Conservation (phyloP, 2,113 vertebrate species). For the Neogobius melanostomus region DNA sequence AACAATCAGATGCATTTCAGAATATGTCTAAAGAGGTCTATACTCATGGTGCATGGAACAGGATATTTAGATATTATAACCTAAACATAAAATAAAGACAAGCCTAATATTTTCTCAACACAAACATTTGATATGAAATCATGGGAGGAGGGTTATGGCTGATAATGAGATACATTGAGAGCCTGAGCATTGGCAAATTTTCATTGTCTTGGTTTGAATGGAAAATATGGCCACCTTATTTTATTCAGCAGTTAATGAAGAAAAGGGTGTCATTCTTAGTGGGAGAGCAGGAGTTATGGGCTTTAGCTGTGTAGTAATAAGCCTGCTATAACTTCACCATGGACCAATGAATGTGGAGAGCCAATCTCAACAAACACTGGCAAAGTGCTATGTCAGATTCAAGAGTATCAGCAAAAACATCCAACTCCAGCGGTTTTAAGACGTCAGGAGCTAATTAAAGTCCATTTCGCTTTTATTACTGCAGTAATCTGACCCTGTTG, state of each 20-base stretch:
- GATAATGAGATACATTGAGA: background rate
- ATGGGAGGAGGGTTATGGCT: background rate
- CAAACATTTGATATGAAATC: too few species aligned
- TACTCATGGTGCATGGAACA: too few species aligned
- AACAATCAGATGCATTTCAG: too few species aligned
- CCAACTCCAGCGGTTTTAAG: slow-evolving; percentile 6
- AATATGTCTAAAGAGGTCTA: too few species aligned
- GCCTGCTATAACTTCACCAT: slow-evolving; percentile 41
- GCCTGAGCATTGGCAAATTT: background rate
- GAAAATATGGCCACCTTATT: slow-evolving; percentile 44
- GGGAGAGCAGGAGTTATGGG: slow-evolving; percentile 54
- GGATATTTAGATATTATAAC: too few species aligned
- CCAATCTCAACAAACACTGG: slow-evolving; percentile 45
- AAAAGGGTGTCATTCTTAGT: slow-evolving; percentile 61
- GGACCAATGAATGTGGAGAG: slow-evolving; percentile 13
- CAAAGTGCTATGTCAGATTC: slow-evolving; percentile 35
- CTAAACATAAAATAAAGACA: too few species aligned
- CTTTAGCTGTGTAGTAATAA: slow-evolving; percentile 65
- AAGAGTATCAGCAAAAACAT: slow-evolving; percentile 29
- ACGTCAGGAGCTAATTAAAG: slow-evolving; percentile 32
- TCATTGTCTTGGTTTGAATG: slow-evolving; percentile 19
- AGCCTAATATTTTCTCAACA: too few species aligned
- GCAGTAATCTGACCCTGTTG: slow-evolving; percentile 35
- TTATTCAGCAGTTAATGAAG: slow-evolving; percentile 55
- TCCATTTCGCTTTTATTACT: slow-evolving; percentile 31